These are phyloP conservation scores for Nematolebias whitei DNA, from an alignment of 2,113 vertebrate genomes.

Conservation along the genomic window DNA sequence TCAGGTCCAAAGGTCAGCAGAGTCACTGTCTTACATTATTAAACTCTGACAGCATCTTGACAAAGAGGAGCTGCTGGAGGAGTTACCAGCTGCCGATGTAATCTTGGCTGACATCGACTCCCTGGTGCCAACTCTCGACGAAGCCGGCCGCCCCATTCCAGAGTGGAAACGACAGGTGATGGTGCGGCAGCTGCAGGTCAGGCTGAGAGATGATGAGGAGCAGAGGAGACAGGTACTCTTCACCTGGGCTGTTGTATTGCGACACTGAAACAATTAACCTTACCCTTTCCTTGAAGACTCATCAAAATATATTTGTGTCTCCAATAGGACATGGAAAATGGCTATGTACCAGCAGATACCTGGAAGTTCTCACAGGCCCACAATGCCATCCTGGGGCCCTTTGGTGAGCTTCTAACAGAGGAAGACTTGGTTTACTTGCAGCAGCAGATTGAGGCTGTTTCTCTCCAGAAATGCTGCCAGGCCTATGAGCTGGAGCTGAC, in stretches of 20 bases:
- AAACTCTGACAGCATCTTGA: constrained; percentile 61
- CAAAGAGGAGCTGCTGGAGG: constrained; percentile 13
- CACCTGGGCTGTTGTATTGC: not conserved
- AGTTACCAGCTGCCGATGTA: constrained; percentile 53
- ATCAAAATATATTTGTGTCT: not conserved
- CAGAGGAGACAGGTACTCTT: constrained; percentile 76
- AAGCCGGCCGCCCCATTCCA: constrained; percentile 84
- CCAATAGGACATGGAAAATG: constrained; percentile 58
- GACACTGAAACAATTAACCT: not conserved
- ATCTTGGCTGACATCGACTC: constrained; percentile 83
- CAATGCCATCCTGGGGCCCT: constrained; percentile 90
- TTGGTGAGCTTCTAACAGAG: constrained; percentile 91
- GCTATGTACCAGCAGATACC: constrained; percentile 55
- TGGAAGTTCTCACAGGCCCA: constrained; percentile 87
- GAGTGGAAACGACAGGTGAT: constrained; percentile 98
- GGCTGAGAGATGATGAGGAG: constrained; percentile 76
- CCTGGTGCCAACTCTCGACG: constrained; percentile 90
- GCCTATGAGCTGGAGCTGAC: constrained; percentile 86
- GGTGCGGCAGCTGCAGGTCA: constrained; percentile 87
- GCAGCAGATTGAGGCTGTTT: constrained; percentile 85
- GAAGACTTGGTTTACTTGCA: constrained; percentile 88
- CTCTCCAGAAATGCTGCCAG: constrained; percentile 84
- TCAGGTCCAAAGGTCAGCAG: not conserved
- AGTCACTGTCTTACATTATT: constrained; percentile 15
- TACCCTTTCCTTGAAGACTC: not conserved